These are phyloP conservation scores for Nannoperca australis DNA, from an alignment of 2,797 vertebrate species.

Conservation along the genomic window DNA sequence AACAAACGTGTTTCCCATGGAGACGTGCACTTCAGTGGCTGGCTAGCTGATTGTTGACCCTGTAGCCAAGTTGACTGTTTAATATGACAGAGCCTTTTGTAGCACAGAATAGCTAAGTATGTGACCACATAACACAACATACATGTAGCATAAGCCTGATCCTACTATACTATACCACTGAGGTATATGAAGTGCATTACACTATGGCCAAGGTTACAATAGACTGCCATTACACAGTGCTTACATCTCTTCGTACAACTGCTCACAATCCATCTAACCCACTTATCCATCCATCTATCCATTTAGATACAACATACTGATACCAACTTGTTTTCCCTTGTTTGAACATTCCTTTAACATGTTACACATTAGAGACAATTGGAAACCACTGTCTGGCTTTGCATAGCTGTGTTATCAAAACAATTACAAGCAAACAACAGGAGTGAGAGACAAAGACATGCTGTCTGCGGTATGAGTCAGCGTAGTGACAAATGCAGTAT, in stretches of 20 bases:
- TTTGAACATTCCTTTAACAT: slow-evolving; percentile 1
- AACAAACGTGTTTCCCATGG: slow-evolving; percentile 68
- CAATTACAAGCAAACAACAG: slow-evolving; percentile 37
- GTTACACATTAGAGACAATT: slow-evolving; percentile 19
- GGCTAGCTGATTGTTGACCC: slow-evolving; percentile 71
- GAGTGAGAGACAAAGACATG: slow-evolving; percentile 30
- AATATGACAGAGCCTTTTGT: slow-evolving; percentile 63
- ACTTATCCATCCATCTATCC: slow-evolving; percentile 15
- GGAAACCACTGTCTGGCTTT: slow-evolving; percentile 8
- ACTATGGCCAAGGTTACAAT: slow-evolving; percentile 4
- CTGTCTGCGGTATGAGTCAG: slow-evolving; percentile 40
- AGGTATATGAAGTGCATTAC: slow-evolving; percentile 12
- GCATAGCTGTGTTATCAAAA: slow-evolving; percentile 32
- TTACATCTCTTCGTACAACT: slow-evolving; percentile 36
- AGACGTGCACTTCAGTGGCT: slow-evolving; percentile 57
- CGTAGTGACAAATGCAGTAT: slow-evolving; percentile 28
- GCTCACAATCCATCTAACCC: slow-evolving; percentile 28
- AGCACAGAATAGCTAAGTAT: slow-evolving; percentile 46
- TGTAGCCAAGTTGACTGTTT: slow-evolving; percentile 63
- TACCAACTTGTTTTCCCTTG: not conserved
- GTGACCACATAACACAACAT: slow-evolving; percentile 34
- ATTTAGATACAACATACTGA: slow-evolving; percentile 8
- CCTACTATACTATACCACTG: not conserved
- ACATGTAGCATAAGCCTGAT: slow-evolving; percentile 19
- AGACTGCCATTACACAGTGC: slow-evolving; percentile 17